Base-by-base conservation (phyloP, 2,797 vertebrate genomes). In the Momotus momota region DNA sequence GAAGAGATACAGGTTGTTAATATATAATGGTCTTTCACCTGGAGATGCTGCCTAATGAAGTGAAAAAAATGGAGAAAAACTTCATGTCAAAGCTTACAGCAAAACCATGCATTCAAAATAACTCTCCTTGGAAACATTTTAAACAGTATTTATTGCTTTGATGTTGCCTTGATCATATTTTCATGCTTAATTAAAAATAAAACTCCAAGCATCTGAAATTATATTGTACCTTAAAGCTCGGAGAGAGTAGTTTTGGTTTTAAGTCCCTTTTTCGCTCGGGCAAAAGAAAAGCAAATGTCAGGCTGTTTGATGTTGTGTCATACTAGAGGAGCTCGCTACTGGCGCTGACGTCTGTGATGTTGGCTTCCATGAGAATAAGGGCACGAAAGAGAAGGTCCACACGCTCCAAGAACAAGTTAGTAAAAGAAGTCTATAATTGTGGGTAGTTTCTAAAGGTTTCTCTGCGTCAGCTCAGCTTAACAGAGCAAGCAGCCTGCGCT, bases 181-280 rank as follows among this genome's bases (percentile, higher is more conserved):
- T 95, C 92, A 86, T 88, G 62, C 23, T 90, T 95, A 94, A 94
- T 97, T 97, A 94, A 97, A 97, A 94, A 83, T 93, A 90, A 95
- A 90, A 79, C 62, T 88, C 45, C 18, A 75, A 64, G 62, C 77
- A 88, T 69, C 73, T 96, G 69, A 90, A 94, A 84, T 94, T 82
- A 82, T 41, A 26, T 72, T 90, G 46, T 83, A 86, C 72, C 55
- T 78, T 72, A 94, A 72, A 96, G 72, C 85, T 75, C 25, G 73
- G 87, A 86, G 58, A 70, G 41, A 69, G 29, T 65, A 86, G 58
- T 83, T 95, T 87, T 87, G 43, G 35, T 21, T 88, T 94, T 81
- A 65, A 74, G 46, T 23, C 7, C 26, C 27, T 84, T 64, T 77
- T 72, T 57, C 54, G 1, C 69, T 81, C 45, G 81, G 91, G 72